Evolutionary conservation across 2,113 vertebrate genomes (phyloP).

Genomic region (Rattus norvegicus): DNA sequence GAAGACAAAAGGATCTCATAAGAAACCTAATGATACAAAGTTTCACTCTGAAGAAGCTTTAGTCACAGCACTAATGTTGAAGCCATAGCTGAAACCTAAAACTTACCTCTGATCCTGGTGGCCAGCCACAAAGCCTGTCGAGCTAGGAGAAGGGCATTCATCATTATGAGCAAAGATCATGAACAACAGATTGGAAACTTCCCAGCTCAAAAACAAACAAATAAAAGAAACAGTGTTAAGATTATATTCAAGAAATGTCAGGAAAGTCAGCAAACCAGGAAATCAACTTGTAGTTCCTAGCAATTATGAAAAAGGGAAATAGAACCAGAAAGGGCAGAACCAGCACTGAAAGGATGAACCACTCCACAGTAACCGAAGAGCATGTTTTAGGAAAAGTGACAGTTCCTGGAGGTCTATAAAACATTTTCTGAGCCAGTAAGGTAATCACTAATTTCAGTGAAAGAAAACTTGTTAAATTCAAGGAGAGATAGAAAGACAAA

Average conservation of each 20-base stretch:
- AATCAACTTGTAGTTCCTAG: background rate
- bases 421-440: background rate
- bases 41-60: background rate
- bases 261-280: background rate
- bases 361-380: background rate
- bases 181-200: background rate
- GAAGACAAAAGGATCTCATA: background rate
- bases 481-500: background rate
- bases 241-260: slow-evolving; percentile 12
- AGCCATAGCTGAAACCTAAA: background rate
- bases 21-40: background rate
- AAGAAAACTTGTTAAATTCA: background rate
- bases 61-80: background rate
- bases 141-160: background rate
- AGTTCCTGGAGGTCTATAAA: background rate
- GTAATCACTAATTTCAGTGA: background rate
- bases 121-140: background rate
- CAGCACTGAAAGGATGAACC: background rate
- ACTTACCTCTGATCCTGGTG: background rate
- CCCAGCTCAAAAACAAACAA: background rate
- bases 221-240: background rate
- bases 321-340: background rate
- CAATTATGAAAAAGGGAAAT: background rate
- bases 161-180: background rate
- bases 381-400: background rate